Evolutionary conservation across 2,797 vertebrate species (phyloP).

Genomic region (Remorina albescens): DNA sequence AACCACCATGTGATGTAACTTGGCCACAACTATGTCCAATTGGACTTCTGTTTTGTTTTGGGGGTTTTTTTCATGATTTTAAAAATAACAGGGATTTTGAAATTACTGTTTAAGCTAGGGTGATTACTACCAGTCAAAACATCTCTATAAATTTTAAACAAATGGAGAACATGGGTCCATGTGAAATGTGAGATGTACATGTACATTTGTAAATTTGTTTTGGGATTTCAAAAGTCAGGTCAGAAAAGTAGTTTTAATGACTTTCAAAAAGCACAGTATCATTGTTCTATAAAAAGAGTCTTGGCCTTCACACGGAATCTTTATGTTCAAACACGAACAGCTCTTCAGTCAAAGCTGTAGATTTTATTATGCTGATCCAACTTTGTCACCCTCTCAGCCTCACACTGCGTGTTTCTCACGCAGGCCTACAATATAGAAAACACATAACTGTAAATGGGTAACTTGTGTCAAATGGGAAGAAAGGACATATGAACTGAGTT

Average conservation of each 20-base stretch:
- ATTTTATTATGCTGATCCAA: constrained; percentile 45
- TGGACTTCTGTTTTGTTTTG: constrained; percentile 48
- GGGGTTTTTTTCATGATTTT: constrained; percentile 51
- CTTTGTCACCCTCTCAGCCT: constrained; percentile 42
- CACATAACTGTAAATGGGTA: constrained; percentile 1
- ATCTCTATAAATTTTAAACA: constrained; percentile 34
- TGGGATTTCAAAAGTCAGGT: constrained; percentile 49
- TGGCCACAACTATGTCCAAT: constrained; percentile 77
- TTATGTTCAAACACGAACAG: constrained; percentile 34
- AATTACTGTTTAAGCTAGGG: constrained; percentile 42
- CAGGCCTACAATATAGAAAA: constrained; percentile 21
- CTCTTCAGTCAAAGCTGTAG: constrained; percentile 21
- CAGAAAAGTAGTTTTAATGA: constrained; percentile 35
- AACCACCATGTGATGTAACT: constrained; percentile 73
- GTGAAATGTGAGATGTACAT: constrained; percentile 20
- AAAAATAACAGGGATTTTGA: constrained; percentile 70
- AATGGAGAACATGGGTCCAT: constrained; percentile 54
- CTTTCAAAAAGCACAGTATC: constrained; percentile 37
- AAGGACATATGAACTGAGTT: constrained; percentile 22
- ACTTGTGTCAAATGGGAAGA: constrained; percentile 13
- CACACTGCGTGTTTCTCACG: constrained; percentile 17
- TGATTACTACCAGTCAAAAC: constrained; percentile 65
- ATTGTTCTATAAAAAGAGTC: constrained; percentile 43
- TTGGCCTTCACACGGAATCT: constrained; percentile 19
- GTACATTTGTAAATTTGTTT: constrained; percentile 51